Percentiles rank a stretch among this genome's conserved stretches.
phyloP scores from a whole-genome alignment of 2,888 invertebrate species.

The Oegoconia quadripuncta region DNA sequence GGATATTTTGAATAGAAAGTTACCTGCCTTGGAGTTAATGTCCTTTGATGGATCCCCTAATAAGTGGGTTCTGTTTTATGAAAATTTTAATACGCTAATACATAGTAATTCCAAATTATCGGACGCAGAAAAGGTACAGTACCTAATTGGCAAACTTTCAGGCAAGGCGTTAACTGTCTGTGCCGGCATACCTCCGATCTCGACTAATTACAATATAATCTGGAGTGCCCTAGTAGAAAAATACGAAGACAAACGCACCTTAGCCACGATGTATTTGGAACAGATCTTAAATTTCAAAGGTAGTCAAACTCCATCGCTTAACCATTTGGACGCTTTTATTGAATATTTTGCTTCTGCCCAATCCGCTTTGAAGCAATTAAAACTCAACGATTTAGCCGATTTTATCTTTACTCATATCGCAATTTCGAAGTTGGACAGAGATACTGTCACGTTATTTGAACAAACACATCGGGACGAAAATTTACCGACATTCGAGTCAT shows the following conservation, averaged over 20 bases:
- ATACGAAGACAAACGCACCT: neutral
- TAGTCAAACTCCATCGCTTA: too few relatives aligned
- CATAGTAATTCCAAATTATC: too few relatives aligned
- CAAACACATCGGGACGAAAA: neutral
- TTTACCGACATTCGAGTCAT: neutral
- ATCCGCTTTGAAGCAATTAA: slow-evolving; percentile 2
- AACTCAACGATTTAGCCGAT: slow-evolving; percentile 3
- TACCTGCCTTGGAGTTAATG: too few relatives aligned
- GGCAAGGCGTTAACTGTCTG: slow-evolving; percentile 3
- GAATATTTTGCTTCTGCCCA: neutral
- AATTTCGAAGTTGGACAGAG: neutral
- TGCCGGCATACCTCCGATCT: neutral
- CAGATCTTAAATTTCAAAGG: too few relatives aligned
- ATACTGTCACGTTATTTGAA: neutral
- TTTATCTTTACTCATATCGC: slow-evolving; percentile 3
- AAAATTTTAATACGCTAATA: too few relatives aligned
- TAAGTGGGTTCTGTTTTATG: too few relatives aligned
- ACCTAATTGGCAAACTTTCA: slow-evolving; percentile 1
- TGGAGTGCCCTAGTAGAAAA: slow-evolving; percentile 2
- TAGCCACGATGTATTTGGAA: neutral
- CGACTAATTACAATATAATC: slow-evolving; percentile 4
- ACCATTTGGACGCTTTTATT: neutral
- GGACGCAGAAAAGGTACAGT: slow-evolving; percentile 3
- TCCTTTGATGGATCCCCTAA: too few relatives aligned
- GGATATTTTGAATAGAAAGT: too few relatives aligned